Conservation (phyloP, 2,113 vertebrate species). For the Limanda limanda region DNA sequence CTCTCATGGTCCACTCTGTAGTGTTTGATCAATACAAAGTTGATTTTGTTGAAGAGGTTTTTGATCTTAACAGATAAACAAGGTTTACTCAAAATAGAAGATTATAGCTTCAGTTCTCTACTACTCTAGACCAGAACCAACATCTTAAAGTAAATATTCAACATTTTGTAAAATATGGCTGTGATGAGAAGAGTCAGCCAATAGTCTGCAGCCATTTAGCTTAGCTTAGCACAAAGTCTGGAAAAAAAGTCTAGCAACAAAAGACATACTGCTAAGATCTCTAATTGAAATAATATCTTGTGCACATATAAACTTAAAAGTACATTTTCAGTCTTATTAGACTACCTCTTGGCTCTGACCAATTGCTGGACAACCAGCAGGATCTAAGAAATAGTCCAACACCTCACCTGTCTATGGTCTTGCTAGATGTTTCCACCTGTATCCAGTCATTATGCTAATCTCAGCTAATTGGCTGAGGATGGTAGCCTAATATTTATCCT, state of each 20-base stretch:
- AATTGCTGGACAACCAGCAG: neutral
- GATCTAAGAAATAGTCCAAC: too few relatives aligned
- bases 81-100: neutral
- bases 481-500: neutral
- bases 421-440: too few relatives aligned
- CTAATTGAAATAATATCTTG: neutral
- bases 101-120: neutral
- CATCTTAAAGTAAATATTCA: too few relatives aligned
- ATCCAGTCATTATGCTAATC: neutral
- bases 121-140: neutral
- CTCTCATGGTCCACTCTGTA: conserved; percentile 17
- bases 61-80: neutral
- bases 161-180: too few relatives aligned
- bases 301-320: neutral
- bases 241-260: neutral
- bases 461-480: neutral
- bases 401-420: too few relatives aligned
- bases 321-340: neutral
- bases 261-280: neutral
- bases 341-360: neutral
- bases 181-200: too few relatives aligned
- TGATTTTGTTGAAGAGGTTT: neutral
- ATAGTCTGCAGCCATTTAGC: neutral
- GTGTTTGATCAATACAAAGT: neutral
- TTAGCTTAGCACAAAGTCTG: too few relatives aligned